Percentiles rank a stretch among this genome's conserved stretches.
Conservation (phyloP, 2,888 invertebrate species). For the Parnassius glacialis region DNA sequence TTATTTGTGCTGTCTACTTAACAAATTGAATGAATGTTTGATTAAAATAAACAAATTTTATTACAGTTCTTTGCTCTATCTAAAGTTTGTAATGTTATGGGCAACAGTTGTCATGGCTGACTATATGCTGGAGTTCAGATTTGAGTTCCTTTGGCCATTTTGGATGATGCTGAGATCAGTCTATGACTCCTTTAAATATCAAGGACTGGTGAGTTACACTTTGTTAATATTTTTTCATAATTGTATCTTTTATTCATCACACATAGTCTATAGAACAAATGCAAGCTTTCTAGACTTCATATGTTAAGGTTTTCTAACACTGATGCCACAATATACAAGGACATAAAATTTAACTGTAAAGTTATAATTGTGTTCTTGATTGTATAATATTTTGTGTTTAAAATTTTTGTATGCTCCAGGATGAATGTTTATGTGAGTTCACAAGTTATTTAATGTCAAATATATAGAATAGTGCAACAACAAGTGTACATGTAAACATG, state of each 20-base stretch:
- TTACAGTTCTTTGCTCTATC: slow-evolving; percentile 95
- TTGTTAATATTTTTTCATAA: background rate
- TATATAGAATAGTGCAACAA: no score
- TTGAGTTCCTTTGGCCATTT: slow-evolving; percentile 99
- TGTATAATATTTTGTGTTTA: no score
- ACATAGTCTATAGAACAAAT: background rate
- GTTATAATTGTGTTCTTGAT: no score
- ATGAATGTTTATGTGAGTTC: no score
- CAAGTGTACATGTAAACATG: no score
- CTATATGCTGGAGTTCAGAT: slow-evolving; percentile 98
- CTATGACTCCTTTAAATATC: slow-evolving; percentile 98
- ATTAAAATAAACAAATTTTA: slow-evolving; percentile 14
- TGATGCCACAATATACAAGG: no score
- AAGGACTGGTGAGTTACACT: slow-evolving; percentile 91
- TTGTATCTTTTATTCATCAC: no score
- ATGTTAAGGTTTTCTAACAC: no score
- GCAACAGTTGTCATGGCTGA: slow-evolving; percentile 96
- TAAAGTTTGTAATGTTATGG: slow-evolving; percentile 98
- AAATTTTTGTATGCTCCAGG: no score
- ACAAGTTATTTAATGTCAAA: no score
- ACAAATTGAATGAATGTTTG: background rate
- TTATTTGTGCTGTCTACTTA: no score
- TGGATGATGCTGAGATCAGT: slow-evolving; percentile 97
- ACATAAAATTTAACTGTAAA: no score
- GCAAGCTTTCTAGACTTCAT: background rate